Conservation (phyloP, 2,888 invertebrate genomes). For the Ellobium chinense region DNA sequence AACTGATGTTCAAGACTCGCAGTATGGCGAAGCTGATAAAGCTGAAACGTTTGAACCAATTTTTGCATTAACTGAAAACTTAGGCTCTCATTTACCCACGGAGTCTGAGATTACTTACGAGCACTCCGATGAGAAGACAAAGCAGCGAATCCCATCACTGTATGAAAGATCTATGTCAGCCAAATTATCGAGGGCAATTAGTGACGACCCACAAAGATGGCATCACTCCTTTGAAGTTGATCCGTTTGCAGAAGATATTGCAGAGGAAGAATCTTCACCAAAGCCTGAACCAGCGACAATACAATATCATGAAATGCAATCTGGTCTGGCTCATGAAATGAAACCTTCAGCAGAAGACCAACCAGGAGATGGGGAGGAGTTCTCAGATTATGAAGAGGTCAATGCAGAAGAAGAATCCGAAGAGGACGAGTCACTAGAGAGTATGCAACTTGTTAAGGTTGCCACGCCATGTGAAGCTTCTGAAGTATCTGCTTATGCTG, state of each 20-base stretch:
- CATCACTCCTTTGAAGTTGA: no score
- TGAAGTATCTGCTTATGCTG: no score
- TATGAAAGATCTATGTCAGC: constrained; percentile 52
- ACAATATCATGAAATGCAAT: no score
- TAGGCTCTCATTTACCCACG: no score
- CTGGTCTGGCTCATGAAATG: not conserved
- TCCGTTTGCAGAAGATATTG: no score
- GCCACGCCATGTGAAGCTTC: not conserved
- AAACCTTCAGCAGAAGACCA: not conserved
- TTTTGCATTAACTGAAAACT: no score
- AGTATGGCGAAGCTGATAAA: no score
- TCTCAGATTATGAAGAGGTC: not conserved
- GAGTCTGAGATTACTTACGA: no score
- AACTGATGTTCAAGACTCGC: no score
- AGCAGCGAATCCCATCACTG: constrained; percentile 45
- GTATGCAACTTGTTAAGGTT: not conserved
- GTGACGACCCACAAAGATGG: no score
- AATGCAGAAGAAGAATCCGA: not conserved
- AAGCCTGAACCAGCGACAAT: not conserved
- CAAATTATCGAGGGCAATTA: constrained; percentile 36
- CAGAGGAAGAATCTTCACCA: no score
- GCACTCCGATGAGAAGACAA: not conserved
- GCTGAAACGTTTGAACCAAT: no score
- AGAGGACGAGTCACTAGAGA: constrained; percentile 6
- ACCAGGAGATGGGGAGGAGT: not conserved